Percentiles rank a stretch among this genome's conserved stretches.
Conservation (phyloP, 2,113 vertebrate species). For the Cephalopterus ornatus region DNA sequence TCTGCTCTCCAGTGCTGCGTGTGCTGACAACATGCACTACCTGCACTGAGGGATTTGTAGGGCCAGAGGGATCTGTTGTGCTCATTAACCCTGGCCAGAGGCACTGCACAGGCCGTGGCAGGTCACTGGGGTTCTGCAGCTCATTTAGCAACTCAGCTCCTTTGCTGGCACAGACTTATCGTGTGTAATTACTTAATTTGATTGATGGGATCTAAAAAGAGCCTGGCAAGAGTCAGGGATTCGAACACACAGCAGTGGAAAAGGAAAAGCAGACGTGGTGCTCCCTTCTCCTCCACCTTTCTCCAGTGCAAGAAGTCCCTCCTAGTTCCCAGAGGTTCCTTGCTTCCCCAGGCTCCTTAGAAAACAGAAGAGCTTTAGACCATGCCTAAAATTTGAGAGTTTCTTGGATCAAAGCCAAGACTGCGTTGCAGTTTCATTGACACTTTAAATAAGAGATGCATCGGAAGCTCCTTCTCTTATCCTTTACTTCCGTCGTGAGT, state of each 20-base stretch:
- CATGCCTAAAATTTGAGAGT: not conserved
- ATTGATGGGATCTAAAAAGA: not conserved
- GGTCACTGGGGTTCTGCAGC: not conserved
- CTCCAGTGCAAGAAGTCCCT: not conserved
- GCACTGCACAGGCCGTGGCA: not conserved
- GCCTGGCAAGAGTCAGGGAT: not conserved
- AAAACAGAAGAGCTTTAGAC: not conserved
- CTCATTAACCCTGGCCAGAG: not conserved
- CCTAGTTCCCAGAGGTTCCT: not conserved
- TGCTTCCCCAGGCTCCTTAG: not conserved
- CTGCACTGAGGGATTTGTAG: not conserved
- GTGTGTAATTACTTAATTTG: constrained; percentile 10
- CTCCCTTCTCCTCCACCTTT: not conserved
- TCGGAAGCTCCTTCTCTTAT: not conserved
- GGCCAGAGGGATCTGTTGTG: not conserved
- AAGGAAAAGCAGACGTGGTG: not conserved
- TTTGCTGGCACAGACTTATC: not conserved
- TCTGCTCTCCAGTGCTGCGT: not conserved
- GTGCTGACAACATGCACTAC: not conserved
- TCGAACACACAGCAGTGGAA: not conserved
- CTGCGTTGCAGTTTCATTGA: not conserved
- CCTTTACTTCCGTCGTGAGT: not conserved
- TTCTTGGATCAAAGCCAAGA: not conserved
- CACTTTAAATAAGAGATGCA: not conserved
- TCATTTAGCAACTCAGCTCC: not conserved